A percentile compares a stretch with the other conserved stretches of the same genome.
phyloP scores from a whole-genome alignment of 2,797 vertebrate genomes.

The Benthosema pterotum region DNA sequence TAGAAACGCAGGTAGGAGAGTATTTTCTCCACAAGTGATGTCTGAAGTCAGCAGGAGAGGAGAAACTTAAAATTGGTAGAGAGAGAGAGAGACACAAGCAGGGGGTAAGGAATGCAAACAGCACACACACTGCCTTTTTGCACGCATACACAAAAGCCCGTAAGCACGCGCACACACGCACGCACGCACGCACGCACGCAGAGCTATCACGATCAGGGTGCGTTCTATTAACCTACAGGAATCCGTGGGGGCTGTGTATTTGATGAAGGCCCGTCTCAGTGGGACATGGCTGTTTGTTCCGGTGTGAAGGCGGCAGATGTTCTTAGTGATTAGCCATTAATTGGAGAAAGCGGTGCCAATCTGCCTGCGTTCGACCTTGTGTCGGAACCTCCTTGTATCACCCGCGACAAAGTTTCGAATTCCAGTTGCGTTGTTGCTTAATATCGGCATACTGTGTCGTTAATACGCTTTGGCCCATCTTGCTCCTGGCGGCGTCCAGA shows the following conservation, averaged over 20 bases:
- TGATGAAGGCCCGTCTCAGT: constrained; percentile 54
- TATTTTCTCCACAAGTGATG: constrained; percentile 49
- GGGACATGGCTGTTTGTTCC: constrained; percentile 60
- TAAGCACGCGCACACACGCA: not conserved
- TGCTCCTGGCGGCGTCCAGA: constrained; percentile 36
- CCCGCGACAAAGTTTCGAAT: constrained; percentile 47
- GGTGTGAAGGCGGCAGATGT: constrained; percentile 67
- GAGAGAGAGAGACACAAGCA: constrained; percentile 6
- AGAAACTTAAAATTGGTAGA: constrained; percentile 33
- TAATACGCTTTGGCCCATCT: constrained; percentile 36
- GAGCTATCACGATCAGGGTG: constrained; percentile 38
- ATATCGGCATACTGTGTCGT: constrained; percentile 39
- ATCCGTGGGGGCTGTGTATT: constrained; percentile 56
- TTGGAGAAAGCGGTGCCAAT: constrained; percentile 63
- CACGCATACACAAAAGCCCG: constrained; percentile 16
- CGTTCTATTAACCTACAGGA: constrained; percentile 64
- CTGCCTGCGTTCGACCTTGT: constrained; percentile 60
- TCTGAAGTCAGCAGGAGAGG: constrained; percentile 35
- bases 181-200: constrained; percentile 13
- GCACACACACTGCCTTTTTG: constrained; percentile 8
- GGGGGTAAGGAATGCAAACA: constrained; percentile 28
- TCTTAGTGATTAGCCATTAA: constrained; percentile 74
- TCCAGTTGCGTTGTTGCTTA: constrained; percentile 28
- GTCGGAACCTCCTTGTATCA: constrained; percentile 39
- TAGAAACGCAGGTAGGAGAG: constrained; percentile 30